Conservation (phyloP, 2,113 vertebrate species). For the Cichladusa arquata region DNA sequence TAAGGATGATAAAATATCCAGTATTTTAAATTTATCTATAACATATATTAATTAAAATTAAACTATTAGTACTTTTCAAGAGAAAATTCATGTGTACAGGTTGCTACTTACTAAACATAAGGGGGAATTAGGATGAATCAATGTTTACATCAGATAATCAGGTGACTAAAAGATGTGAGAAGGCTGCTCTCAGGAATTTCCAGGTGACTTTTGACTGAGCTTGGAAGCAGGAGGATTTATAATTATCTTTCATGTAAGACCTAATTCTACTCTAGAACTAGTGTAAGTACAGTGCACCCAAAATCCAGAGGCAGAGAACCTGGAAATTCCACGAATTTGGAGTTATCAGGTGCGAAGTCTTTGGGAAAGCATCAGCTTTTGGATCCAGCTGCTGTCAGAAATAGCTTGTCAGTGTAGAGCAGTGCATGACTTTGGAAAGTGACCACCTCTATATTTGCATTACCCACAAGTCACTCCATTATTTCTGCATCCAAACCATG, state of each 20-base stretch:
- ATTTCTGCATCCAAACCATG: background rate
- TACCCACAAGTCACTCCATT: background rate
- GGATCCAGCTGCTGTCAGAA: background rate
- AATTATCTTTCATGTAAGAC: background rate
- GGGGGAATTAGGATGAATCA: background rate
- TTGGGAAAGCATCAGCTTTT: background rate
- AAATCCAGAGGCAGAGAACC: background rate
- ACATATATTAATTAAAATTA: background rate
- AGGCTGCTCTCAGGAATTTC: background rate
- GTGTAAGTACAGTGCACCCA: background rate
- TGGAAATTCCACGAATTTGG: background rate
- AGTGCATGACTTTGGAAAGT: rapidly evolving
- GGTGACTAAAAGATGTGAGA: background rate
- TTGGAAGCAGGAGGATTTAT: background rate
- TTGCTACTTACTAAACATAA: background rate
- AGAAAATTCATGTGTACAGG: background rate
- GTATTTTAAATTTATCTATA: background rate
- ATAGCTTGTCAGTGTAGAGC: background rate
- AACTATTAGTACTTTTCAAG: background rate
- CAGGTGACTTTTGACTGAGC: background rate
- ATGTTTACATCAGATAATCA: background rate
- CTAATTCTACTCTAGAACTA: background rate
- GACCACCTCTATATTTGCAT: background rate
- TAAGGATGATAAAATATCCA: background rate
- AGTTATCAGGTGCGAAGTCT: background rate